Evolutionary conservation across 1,140 invertebrate species (phyloP), one percentile per base, ranked within the genome.

Genomic region (Amphibalanus amphitrite): DNA sequence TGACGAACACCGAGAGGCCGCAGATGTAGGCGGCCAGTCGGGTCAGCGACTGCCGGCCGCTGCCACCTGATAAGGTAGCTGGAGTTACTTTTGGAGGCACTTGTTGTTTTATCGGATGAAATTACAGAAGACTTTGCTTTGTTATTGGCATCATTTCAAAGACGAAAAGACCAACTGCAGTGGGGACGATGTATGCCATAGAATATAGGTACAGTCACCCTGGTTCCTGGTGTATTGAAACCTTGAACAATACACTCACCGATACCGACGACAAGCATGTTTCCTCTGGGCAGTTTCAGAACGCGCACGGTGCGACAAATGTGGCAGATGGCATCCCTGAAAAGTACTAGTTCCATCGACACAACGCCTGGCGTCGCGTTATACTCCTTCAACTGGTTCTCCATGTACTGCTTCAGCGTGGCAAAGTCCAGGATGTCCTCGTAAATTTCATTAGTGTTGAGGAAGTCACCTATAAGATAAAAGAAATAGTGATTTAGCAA

Each of bases 301-400:
- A 93, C 89, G 70, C 91, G 82, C 20, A 89, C 85, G 71, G 91
- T 90, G 73, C 90, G 86, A 71, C 86, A 87, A 69, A 93, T 85
- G 78, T 93, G 90, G 77, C 92, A 88, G 59, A 93, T 87, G 3
- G 90, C 90, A 78, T 93, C 90, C 89, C 88, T 88, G 79, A 97
- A 98, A 29, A 98, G 82, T 4, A 97, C 93, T 67, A 98, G 82
- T 82, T 94, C 93, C 95, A 98, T 97, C 0, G 94, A 93, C 78
- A 90, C 84, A 17, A 88, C 86, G 0, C 89, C 88, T 0, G 88
- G 86, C 25, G 84, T 86, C 29, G 83, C 83, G 79, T 93, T 93
- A 79, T 92, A 92, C 74, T 92, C 89, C 29, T 87, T 86, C 80
- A 93, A 81, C 77, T 88, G 85, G 8, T 82, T 82, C 67, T 85